A percentile compares a stretch with the other conserved stretches of the same genome.
These are phyloP conservation scores for Teleiodes luculella DNA, from an alignment of 2,888 invertebrate genomes.

Conservation along the genomic window DNA sequence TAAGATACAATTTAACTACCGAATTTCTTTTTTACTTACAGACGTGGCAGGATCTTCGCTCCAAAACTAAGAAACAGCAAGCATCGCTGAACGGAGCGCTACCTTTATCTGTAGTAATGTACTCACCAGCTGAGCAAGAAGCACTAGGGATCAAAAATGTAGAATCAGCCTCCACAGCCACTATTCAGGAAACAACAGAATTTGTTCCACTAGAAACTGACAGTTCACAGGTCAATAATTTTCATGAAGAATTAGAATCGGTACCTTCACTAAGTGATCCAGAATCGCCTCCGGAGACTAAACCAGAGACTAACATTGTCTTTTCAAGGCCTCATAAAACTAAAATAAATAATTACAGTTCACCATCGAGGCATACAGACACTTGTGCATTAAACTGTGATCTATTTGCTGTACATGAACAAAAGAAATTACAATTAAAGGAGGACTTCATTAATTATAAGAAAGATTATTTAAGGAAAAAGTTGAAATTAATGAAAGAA, in stretches of 20 bases:
- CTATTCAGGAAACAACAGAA: slow-evolving; percentile 41
- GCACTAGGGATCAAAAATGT: slow-evolving; percentile 51
- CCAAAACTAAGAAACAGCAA: slow-evolving; percentile 53
- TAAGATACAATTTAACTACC: no score
- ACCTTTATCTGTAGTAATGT: slow-evolving; percentile 39
- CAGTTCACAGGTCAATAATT: slow-evolving; percentile 34
- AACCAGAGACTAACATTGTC: no score
- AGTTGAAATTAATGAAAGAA: slow-evolving; percentile 57
- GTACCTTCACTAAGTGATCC: slow-evolving; percentile 46
- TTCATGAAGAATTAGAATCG: slow-evolving; percentile 39
- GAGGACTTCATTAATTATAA: slow-evolving; percentile 66
- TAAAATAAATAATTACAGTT: background rate
- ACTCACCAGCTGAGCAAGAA: slow-evolving; percentile 52
- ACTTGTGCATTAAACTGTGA: slow-evolving; percentile 61
- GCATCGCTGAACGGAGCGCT: slow-evolving; percentile 46
- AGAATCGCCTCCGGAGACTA: slow-evolving; percentile 49
- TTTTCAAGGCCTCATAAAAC: slow-evolving; percentile 25
- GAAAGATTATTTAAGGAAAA: slow-evolving; percentile 65
- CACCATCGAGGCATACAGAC: slow-evolving; percentile 38
- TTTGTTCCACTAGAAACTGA: slow-evolving; percentile 45
- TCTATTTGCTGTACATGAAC: slow-evolving; percentile 52
- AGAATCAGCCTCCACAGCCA: slow-evolving; percentile 26
- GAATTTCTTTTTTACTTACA: slow-evolving; percentile 33
- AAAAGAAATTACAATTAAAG: slow-evolving; percentile 57
- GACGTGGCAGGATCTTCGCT: slow-evolving; percentile 69